A percentile compares a stretch with the other conserved stretches of the same genome.
phyloP scores from a whole-genome alignment of 2,888 invertebrate genomes.

The Lycia hirtaria region DNA sequence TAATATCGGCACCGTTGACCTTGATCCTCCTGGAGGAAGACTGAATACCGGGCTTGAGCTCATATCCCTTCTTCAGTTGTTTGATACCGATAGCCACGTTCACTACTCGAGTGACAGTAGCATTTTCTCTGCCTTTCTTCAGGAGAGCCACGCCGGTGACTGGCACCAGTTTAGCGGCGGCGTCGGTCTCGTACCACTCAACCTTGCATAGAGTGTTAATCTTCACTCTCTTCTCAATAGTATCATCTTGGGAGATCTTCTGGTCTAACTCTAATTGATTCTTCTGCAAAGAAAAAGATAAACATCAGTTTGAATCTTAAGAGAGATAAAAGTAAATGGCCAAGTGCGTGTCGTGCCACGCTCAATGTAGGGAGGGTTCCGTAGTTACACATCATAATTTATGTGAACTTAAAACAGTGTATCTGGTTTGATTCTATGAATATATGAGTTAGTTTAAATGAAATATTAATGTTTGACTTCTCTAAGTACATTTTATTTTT shows the following conservation, averaged over 20 bases:
- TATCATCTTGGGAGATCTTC: constrained; percentile 70
- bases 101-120: constrained; percentile 82
- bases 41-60: constrained; percentile 87
- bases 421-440: no score
- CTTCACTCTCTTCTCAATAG: constrained; percentile 87
- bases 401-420: no score
- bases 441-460: no score
- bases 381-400: no score
- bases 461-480: no score
- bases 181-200: constrained; percentile 88
- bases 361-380: no score
- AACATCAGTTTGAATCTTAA: not conserved
- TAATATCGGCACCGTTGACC: constrained; percentile 86
- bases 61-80: constrained; percentile 84
- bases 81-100: constrained; percentile 86
- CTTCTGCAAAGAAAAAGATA: constrained; percentile 61
- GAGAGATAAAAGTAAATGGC: not conserved
- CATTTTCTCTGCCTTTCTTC: constrained; percentile 80
- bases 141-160: constrained; percentile 86
- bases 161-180: constrained; percentile 85
- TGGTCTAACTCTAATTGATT: constrained; percentile 80
- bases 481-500: no score
- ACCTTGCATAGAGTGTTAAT: constrained; percentile 88
- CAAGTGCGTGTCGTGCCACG: no score
- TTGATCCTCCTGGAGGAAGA: constrained; percentile 86